Evolutionary conservation across 1,140 invertebrate species (phyloP), one percentile per base, ranked within the genome.

Genomic region (Drosophila obscura): DNA sequence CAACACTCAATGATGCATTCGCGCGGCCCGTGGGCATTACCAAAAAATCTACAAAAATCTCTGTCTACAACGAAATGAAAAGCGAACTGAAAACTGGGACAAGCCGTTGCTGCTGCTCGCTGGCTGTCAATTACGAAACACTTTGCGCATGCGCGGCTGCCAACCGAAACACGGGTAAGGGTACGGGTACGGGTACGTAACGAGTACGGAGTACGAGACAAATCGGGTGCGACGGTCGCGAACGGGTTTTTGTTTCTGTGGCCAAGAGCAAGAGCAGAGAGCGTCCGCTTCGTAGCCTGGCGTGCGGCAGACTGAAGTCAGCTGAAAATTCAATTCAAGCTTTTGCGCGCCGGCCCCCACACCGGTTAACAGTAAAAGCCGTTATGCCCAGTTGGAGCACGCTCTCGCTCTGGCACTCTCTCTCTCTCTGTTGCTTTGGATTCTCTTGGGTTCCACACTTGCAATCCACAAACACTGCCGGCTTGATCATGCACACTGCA

Each of bases 251-350:
- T 24, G 5, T 8, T 46, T 31, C 48, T 22, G 52, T 28, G 46
- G 45, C 49, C 48, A 46, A 45, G 51, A 77, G 62, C 66, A 60
- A 53, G 62, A 65, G 80, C 82, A 74, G 56, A 53, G 62, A 65
- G 80, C 85, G 77, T 90, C 90, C 82, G 82, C 77, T 75, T 82
- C 59, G 72, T 64, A 90, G 79, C 73, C 81, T 77, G 77, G 82
- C 89, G 88, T 78, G 67, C 71, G 74, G 80, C 82, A 91, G 90
- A 91, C 90, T 91, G 80, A 91, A 77, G 68, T 52, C 83, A 79
- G 72, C 64, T 69, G 66, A 75, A 78, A 80, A 72, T 75, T 73
- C 62, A 76, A 69, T 81, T 78, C 59, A 57, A 61, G 50, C 59
- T 68, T 7, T 53, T 50, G 41, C 57, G 80, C 67, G 76, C 53